phyloP scores from a whole-genome alignment of 2,113 vertebrate species.

The Felis catus region F.catus_Fca126_mat1.0 CM031419.1:8032001-8032500 shows the following conservation, averaged over 20 bases:
- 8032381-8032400: neutral
- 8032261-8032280: neutral
- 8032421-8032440: neutral
- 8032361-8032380: rapidly evolving
- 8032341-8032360: neutral
- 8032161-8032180: conserved; percentile 99
- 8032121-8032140: conserved; percentile 98
- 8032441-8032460: neutral
- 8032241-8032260: conserved; percentile 93
- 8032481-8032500: neutral
- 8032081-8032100: rapidly evolving
- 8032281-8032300: no score
- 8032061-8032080: neutral
- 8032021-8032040: neutral
- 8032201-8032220: conserved; percentile 99
- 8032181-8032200: conserved; percentile 98
- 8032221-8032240: conserved; percentile 99
- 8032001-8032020: neutral
- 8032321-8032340: neutral
- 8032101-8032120: conserved; percentile 86
- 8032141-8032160: conserved; percentile 98
- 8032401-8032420: neutral
- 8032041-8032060: neutral
- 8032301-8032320: neutral
- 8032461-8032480: neutral